Evolutionary conservation across 2,113 vertebrate genomes (phyloP), one percentile per base, ranked within the genome.

Genomic region (Felis catus): DNA sequence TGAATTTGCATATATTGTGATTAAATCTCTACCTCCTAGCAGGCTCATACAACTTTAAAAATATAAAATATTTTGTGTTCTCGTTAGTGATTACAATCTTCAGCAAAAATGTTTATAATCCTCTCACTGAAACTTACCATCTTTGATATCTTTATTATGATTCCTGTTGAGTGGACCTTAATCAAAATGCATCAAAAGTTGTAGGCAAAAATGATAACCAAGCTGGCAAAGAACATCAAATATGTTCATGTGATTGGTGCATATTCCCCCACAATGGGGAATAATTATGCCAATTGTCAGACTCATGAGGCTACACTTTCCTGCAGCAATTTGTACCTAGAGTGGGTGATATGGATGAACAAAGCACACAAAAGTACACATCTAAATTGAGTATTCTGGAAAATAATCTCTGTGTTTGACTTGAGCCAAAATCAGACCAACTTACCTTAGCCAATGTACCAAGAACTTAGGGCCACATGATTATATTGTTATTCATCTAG

Each of bases 381-480:
- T 80, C 45, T 70, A 53, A 78, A 55, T 7, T 74, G 21, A 93
- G 1, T 39, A 76, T 81, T 91, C 84, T 89, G 4, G 7, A 92
- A 97, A 96, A 94, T 74, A 91, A 94, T 53, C 5, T 89, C 58
- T 29, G 2, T 74, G 51, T 90, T 91, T 29, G 86, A 91, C 31
- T 78, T 73, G 19, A 93, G 7, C 19, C 31, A 39, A 97, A 95
- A 55, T 74, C 86, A 91, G 31, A 76, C 13, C 41, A 93, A 79
- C 5, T 4, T 82, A 65, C 63, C 25, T 85, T 39, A 48, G 66
- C 65, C 41, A 66, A 65, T 81, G 1, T 1, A 55, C 58, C 27
- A 94, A 58, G 4, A 85, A 29, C 70, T 94, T 31, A 66, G 10
- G 45, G 39, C 23, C 7, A 33, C 3, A 45, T 61, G 68, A 36